These are phyloP conservation scores for Aphelinus atriplicis DNA, from an alignment of 1,140 invertebrate species.

Conservation along the genomic window DNA sequence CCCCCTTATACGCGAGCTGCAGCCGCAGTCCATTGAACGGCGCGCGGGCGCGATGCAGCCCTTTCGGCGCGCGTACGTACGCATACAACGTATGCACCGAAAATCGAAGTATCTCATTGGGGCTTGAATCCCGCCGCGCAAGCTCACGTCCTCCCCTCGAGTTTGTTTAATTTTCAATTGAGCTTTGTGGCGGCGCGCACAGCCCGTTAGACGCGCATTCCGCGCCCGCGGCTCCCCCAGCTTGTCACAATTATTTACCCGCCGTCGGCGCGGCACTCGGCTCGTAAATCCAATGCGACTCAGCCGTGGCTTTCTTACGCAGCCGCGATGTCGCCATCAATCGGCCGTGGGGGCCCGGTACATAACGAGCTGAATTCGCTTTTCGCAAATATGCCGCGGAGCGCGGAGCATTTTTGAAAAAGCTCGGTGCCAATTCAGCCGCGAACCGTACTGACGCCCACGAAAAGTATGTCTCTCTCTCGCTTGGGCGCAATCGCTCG, in stretches of 20 bases:
- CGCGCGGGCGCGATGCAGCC: too few species aligned
- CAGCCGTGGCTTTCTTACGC: neutral
- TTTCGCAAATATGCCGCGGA: neutral
- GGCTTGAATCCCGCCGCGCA: neutral
- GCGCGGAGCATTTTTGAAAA: too few species aligned
- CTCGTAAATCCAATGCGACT: constrained; percentile 44
- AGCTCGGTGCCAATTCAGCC: too few species aligned
- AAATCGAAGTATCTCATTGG: constrained; percentile 16
- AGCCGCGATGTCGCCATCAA: neutral
- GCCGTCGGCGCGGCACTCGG: constrained; percentile 38
- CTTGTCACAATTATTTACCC: constrained; percentile 33
- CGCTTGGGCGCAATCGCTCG: too few species aligned
- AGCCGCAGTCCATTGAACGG: too few species aligned
- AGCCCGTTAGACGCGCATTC: neutral
- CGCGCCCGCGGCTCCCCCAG: neutral
- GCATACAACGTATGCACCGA: too few species aligned
- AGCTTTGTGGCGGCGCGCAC: constrained; percentile 1
- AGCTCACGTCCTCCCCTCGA: neutral
- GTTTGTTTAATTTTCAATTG: constrained; percentile 15
- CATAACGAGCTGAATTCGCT: neutral
- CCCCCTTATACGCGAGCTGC: neutral
- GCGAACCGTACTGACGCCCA: too few species aligned
- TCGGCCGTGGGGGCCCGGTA: neutral
- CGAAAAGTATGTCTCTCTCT: too few species aligned
- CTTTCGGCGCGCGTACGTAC: too few species aligned